Base-by-base conservation (phyloP, 2,797 vertebrate genomes). In the Chaunax sp. region DNA sequence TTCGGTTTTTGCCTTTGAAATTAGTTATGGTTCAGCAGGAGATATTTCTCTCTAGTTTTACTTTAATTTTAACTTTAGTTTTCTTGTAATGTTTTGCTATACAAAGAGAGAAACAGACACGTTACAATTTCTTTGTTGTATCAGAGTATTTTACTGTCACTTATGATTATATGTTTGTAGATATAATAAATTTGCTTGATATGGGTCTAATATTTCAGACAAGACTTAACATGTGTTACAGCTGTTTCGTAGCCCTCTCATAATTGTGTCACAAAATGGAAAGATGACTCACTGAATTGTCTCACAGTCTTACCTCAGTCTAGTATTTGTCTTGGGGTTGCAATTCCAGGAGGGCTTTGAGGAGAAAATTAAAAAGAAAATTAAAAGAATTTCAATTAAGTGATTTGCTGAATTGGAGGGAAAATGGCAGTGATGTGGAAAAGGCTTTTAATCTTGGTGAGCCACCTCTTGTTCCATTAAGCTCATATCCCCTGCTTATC, bases 351-450 rank as follows among this genome's bases (percentile, higher is more conserved):
- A 67, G 88, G 83, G 50, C 43, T 76, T 90, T 81, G 71, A 69
- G 59, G 67, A 85, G 82, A 89, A 90, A 90, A 90, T 89, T 85
- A 84, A 80, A 90, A 89, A 87, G 86, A 88, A 88, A 93, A 91
- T 92, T 90, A 84, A 89, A 91, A 89, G 80, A 91, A 86, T 93
- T 91, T 93, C 90, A 91, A 91, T 93, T 90, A 91, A 74, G 83
- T 62, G 81, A 90, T 90, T 92, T 90, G 87, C 77, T 82, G 89
- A 83, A 89, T 90, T 83, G 77, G 75, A 87, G 78, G 80, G 77
- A 80, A 87, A 87, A 80, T 46, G 79, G 86, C 90, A 93, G 85
- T 80, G 87, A 86, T 89, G 88, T 91, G 90, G 89, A 89, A 91
- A 90, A 89, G 87, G 87, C 88, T 92, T 93, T 94, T 93, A 90